phyloP scores from a whole-genome alignment of 2,888 invertebrate species.

The Erebia aethiops region DNA sequence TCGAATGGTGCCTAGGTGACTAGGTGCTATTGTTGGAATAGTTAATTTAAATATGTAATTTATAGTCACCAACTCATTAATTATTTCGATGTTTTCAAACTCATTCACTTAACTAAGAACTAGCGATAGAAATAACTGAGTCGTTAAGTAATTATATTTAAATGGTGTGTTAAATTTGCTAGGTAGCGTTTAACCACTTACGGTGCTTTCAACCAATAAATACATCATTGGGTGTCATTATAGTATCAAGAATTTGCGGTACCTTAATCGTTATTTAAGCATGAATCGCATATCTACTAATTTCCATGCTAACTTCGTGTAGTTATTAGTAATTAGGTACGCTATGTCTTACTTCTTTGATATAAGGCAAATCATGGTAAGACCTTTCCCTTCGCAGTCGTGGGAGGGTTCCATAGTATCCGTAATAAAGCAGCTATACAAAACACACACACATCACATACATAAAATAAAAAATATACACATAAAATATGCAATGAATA shows the following conservation, averaged over 20 bases:
- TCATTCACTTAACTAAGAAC: constrained; percentile 12
- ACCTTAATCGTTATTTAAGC: constrained; percentile 45
- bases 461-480: constrained; percentile 36
- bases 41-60: not conserved
- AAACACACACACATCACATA: constrained; percentile 53
- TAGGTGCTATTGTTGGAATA: not conserved
- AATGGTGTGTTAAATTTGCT: constrained; percentile 42
- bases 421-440: constrained; percentile 87
- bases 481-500: not conserved
- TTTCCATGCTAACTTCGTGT: constrained; percentile 60
- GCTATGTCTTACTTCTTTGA: constrained; percentile 88
- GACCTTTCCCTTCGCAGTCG: constrained; percentile 90
- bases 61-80: not conserved
- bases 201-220: constrained; percentile 39
- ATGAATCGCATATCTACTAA: constrained; percentile 42
- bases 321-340: constrained; percentile 31
- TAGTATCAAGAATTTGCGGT: constrained; percentile 43
- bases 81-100: not conserved
- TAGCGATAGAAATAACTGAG: constrained; percentile 24
- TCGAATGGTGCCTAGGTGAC: not conserved
- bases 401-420: constrained; percentile 87
- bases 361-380: constrained; percentile 89
- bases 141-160: constrained; percentile 35
- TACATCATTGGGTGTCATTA: constrained; percentile 42
- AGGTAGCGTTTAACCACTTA: constrained; percentile 43